Evolutionary conservation across 1,140 invertebrate species (phyloP).

Genomic region (Caerostris darwini): DNA sequence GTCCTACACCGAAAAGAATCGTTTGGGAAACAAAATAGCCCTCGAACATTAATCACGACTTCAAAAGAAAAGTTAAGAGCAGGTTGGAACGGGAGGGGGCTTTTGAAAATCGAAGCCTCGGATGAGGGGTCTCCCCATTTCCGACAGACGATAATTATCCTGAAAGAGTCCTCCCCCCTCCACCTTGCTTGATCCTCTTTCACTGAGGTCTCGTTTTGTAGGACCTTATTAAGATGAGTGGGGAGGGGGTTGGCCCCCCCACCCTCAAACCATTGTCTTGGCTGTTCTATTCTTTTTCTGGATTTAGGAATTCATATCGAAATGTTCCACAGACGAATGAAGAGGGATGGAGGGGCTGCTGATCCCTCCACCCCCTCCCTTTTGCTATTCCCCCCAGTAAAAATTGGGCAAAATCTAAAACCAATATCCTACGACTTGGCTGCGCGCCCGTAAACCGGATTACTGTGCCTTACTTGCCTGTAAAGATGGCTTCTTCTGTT

Average conservation of each 20-base stretch:
- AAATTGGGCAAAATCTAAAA: constrained; percentile 45
- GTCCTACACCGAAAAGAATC: not conserved
- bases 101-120: constrained; percentile 57
- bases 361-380: not conserved
- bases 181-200: not conserved
- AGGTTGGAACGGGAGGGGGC: constrained; percentile 15
- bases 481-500: not conserved
- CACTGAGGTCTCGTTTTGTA: constrained; percentile 34
- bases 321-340: not conserved
- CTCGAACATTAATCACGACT: constrained; percentile 63
- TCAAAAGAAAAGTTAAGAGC: constrained; percentile 46
- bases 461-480: not conserved
- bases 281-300: not conserved
- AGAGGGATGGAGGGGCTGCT: not conserved
- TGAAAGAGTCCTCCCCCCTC: not conserved
- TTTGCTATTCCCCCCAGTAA: not conserved
- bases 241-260: not conserved
- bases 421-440: not conserved
- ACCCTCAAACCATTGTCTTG: constrained; percentile 26
- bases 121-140: constrained; percentile 34
- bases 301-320: constrained; percentile 26
- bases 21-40: constrained; percentile 33
- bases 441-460: not conserved
- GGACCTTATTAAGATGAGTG: constrained; percentile 58
- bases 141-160: constrained; percentile 57